Evolutionary conservation across 2,797 vertebrate species (phyloP).

Genomic region (Gymnoscopelus microlampas): DNA sequence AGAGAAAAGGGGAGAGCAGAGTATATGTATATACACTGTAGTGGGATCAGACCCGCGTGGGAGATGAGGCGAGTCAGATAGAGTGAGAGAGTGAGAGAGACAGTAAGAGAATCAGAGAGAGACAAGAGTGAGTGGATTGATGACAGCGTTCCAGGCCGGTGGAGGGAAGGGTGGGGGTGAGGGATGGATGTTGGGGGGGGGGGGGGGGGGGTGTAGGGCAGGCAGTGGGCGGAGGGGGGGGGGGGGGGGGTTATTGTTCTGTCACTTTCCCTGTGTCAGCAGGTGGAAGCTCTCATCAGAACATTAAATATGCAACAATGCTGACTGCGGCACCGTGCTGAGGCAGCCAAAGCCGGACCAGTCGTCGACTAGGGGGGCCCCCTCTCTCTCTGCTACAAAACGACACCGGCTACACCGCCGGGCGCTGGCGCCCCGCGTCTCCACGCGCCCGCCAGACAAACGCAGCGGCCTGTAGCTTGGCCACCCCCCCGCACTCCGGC

Average conservation of each 20-base stretch:
- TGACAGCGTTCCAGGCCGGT: conserved; percentile 82
- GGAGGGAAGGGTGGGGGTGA: conserved; percentile 25
- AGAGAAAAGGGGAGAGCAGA: conserved; percentile 32
- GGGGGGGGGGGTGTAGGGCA: conserved; percentile 10
- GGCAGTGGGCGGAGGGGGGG: conserved; percentile 50
- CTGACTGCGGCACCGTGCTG: conserved; percentile 94
- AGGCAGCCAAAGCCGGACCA: conserved; percentile 82
- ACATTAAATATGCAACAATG: conserved; percentile 99
- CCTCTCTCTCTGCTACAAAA: conserved; percentile 21
- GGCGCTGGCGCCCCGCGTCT: conserved; percentile 11
- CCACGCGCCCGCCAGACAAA: background rate
- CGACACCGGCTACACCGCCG: conserved; percentile 41
- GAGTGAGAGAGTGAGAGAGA: conserved; percentile 34
- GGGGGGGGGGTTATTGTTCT: conserved; percentile 89
- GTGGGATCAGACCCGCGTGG: conserved; percentile 49
- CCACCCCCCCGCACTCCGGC: conserved; percentile 8
- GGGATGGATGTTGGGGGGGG: conserved; percentile 5
- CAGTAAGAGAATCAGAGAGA: conserved; percentile 21
- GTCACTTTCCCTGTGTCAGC: conserved; percentile 99
- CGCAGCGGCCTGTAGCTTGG: conserved; percentile 18
- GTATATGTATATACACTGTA: conserved; percentile 16
- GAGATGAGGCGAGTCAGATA: conserved; percentile 50
- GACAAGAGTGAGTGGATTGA: conserved; percentile 79
- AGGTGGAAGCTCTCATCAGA: conserved; percentile 96
- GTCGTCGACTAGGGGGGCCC: conserved; percentile 30